Base-by-base conservation (phyloP, 2,888 invertebrate genomes). In the Nycteola revayana region DNA sequence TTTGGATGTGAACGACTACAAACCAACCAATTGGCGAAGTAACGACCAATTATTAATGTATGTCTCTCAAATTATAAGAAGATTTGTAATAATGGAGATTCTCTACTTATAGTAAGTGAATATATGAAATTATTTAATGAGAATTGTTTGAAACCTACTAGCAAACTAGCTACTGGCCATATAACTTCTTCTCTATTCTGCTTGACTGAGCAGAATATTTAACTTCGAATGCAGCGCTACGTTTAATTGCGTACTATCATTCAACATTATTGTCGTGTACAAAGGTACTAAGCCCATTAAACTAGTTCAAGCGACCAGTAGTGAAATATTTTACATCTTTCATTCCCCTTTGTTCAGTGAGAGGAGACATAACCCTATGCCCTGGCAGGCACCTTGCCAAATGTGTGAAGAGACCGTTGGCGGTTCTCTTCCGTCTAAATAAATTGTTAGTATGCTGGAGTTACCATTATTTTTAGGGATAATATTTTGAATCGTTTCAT, bases 321-420 rank as follows among this genome's bases (percentile, higher is more conserved):
- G 31, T 22, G 35, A 42, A 39, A 54, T 58, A 56, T 44, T 43
- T 46, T 40, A 47, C 33, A 47, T 50, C 36, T 54, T 47, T 47
- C 43, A 48, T 41, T 38, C 14, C 10, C 41, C 27, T 36, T 50
- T 54, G 47, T 47, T 38, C 39, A 34, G 25, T 28, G 10, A 18
- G 36, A 23, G 21, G 30, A 31, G 42, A 35, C 33, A 39, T 40
- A 30, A 44, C 50, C 58, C 39, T 50, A 41, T 47, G 55, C 44
- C 42, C 37, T 54, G 23, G 18, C 43, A 51, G 67, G 66, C 67
- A 59, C 32, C 6, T 31, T 61, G 69, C 69, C 67, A 68, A 65
- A 38, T 50, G 58, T 49, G 57, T 58, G 55, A 54, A 48, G 56
- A 47, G 42, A 47, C 55, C 49, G 50, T 54, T 31, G 41, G 46